Evolutionary conservation across 2,113 vertebrate species (phyloP).

Genomic region (Aplodontia rufa): DNA sequence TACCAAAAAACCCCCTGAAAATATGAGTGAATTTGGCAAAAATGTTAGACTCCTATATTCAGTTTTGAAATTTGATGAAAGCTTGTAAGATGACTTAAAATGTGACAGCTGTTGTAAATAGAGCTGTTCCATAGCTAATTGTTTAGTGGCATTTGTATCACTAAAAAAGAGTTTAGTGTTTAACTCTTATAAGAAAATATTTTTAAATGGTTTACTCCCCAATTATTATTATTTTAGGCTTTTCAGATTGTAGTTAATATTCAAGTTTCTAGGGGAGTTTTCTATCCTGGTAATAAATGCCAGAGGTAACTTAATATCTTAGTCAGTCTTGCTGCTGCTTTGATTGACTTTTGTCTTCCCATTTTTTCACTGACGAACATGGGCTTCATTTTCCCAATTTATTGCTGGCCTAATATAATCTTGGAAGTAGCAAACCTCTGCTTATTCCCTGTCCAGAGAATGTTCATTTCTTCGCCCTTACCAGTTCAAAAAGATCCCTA

Average conservation of each 20-base stretch:
- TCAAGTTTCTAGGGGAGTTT: neutral
- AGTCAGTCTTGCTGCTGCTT: neutral
- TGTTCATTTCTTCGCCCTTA: slow-evolving; percentile 36
- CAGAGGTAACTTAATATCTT: neutral
- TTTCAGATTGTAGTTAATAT: neutral
- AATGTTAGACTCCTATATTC: neutral
- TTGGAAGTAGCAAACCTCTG: neutral
- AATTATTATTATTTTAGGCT: neutral
- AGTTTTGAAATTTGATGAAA: slow-evolving; percentile 11
- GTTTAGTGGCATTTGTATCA: neutral
- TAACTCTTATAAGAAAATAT: neutral
- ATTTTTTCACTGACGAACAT: neutral
- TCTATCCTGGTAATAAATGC: neutral
- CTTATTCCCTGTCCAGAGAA: neutral
- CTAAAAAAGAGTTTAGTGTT: neutral
- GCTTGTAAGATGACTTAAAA: slow-evolving; percentile 31
- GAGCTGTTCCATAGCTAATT: slow-evolving; percentile 7
- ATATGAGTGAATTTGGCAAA: neutral
- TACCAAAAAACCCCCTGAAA: too few species aligned
- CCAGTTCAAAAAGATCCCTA: neutral
- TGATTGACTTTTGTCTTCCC: neutral
- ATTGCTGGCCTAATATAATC: neutral
- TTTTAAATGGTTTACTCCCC: neutral
- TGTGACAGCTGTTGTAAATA: neutral
- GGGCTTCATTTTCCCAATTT: neutral